Conservation (phyloP, 2,113 vertebrate genomes). For the Periophthalmodon schlosseri region DNA sequence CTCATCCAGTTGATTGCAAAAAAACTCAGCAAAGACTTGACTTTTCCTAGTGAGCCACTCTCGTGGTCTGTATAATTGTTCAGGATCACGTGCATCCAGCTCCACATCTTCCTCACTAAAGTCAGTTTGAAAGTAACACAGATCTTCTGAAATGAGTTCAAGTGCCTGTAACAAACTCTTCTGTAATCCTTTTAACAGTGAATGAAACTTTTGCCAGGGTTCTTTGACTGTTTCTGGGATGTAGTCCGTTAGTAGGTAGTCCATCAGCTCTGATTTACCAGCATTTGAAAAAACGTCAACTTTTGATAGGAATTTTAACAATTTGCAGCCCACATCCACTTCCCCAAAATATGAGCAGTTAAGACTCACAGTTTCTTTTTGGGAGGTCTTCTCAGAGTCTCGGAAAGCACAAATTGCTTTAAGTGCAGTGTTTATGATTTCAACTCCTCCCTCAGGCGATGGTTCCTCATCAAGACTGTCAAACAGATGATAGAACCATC, state of each 20-base stretch:
- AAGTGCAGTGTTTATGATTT: conserved; percentile 66
- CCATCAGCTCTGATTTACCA: conserved; percentile 57
- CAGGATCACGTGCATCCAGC: conserved; percentile 31
- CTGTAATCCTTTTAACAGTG: conserved; percentile 60
- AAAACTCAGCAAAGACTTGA: conserved; percentile 63
- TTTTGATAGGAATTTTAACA: conserved; percentile 67
- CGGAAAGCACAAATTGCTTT: conserved; percentile 73
- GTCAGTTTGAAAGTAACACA: conserved; percentile 77
- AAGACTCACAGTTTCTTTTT: conserved; percentile 43
- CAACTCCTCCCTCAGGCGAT: conserved; percentile 6
- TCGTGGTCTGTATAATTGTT: conserved; percentile 66
- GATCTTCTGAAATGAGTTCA: conserved; percentile 77
- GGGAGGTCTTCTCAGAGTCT: conserved; percentile 65
- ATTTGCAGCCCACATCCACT: conserved; percentile 74
- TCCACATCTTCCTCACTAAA: conserved; percentile 60
- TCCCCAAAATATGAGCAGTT: conserved; percentile 75
- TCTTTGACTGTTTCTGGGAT: conserved; percentile 62
- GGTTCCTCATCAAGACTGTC: conserved; percentile 47
- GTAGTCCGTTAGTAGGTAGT: conserved; percentile 72
- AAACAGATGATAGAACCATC: conserved; percentile 63
- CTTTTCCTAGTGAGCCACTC: conserved; percentile 66
- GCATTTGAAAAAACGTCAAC: conserved; percentile 50
- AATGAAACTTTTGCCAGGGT: conserved; percentile 68
- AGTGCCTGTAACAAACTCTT: conserved; percentile 67
- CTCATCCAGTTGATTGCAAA: conserved; percentile 20